Evolutionary conservation across 2,888 invertebrate species (phyloP).

Genomic region (Sinodicranocentrus sp.): DNA sequence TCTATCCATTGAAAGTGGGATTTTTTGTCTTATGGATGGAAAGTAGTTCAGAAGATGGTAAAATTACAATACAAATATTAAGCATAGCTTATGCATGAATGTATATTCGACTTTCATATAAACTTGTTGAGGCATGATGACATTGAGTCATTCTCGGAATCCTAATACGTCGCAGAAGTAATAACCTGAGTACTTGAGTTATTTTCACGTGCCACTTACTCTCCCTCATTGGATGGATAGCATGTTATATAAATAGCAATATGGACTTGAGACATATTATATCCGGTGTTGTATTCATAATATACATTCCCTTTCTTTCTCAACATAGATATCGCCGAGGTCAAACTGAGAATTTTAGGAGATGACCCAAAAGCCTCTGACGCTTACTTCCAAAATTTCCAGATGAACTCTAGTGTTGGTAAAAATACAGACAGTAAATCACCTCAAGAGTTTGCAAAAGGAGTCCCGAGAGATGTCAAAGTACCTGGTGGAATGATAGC

Average conservation of each 20-base stretch:
- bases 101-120: constrained; percentile 18
- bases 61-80: background rate
- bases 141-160: constrained; percentile 29
- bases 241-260: too few species aligned
- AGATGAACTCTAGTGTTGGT: background rate
- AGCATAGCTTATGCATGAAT: background rate
- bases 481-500: constrained; percentile 55
- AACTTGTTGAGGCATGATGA: constrained; percentile 50
- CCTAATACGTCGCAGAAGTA: background rate
- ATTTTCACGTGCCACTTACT: constrained; percentile 1
- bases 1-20: constrained; percentile 37
- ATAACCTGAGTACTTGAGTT: constrained; percentile 3
- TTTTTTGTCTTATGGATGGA: background rate
- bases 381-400: constrained; percentile 50
- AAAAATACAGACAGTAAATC: constrained; percentile 50
- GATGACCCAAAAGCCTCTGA: constrained; percentile 59
- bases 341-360: constrained; percentile 51
- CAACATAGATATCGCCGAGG: constrained; percentile 58
- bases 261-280: too few species aligned
- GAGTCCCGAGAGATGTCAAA: constrained; percentile 53
- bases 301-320: too few species aligned
- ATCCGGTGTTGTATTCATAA: background rate
- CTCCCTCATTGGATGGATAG: background rate
- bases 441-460: constrained; percentile 60
- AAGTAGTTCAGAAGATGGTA: background rate